A percentile compares a stretch with the other conserved stretches of the same genome.
Evolutionary conservation across 2,888 invertebrate genomes (phyloP).

Genomic region (Spatulosminthurus flaviceps): DNA sequence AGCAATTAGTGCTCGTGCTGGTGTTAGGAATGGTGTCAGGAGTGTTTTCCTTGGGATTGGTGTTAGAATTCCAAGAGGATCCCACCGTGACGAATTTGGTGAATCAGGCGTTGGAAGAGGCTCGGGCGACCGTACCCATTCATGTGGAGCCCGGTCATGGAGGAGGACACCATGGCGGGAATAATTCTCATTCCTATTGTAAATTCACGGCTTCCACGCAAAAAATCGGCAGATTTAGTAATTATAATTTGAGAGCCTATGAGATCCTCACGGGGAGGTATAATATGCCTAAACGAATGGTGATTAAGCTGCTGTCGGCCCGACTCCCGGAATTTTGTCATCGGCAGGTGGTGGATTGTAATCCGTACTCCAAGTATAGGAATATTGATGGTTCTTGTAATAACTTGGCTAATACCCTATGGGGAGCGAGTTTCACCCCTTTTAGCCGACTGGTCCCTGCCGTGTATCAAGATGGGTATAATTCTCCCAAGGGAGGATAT

Average conservation of each 20-base stretch:
- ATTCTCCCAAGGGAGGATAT: constrained; percentile 62
- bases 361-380: constrained; percentile 55
- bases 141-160: constrained; percentile 26
- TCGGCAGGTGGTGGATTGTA: constrained; percentile 42
- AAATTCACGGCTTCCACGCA: constrained; percentile 62
- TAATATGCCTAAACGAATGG: constrained; percentile 38
- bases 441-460: constrained; percentile 61
- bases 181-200: constrained; percentile 58
- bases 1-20: too few relatives aligned
- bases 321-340: constrained; percentile 42
- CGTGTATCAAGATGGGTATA: constrained; percentile 61
- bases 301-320: constrained; percentile 36
- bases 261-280: constrained; percentile 56
- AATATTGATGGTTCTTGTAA: constrained; percentile 62
- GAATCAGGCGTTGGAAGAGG: constrained; percentile 39
- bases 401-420: constrained; percentile 56
- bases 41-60: too few relatives aligned
- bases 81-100: background rate
- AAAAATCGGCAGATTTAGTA: constrained; percentile 60
- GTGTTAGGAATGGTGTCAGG: too few relatives aligned
- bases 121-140: constrained; percentile 21
- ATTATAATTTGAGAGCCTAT: constrained; percentile 60
- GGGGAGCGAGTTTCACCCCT: constrained; percentile 61
- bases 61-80: constrained; percentile 20
- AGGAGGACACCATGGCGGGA: background rate